These are phyloP conservation scores for Etia nguti DNA, from an alignment of 2,113 vertebrate genomes.

Conservation along the genomic window DNA sequence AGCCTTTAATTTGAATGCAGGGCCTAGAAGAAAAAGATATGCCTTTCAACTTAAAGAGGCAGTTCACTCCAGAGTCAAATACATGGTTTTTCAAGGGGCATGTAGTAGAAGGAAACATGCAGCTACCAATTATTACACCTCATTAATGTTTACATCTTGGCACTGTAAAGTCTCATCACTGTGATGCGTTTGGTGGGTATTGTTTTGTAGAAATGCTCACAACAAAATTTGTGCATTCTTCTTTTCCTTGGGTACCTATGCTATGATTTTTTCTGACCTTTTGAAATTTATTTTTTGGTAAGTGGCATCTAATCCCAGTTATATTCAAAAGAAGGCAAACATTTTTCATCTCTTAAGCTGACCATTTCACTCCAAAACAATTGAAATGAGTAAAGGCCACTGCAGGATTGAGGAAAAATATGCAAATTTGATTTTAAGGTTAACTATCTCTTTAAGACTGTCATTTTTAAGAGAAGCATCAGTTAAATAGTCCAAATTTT, in stretches of 20 bases:
- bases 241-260: background rate
- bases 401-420: background rate
- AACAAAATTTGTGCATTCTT: background rate
- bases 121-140: background rate
- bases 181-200: background rate
- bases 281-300: background rate
- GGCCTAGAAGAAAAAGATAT: background rate
- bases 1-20: background rate
- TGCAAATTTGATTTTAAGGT: background rate
- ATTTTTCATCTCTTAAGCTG: background rate
- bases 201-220: accelerated
- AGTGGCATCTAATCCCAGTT: background rate
- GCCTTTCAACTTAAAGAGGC: background rate
- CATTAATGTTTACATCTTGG: background rate
- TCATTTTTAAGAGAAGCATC: background rate
- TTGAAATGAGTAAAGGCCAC: accelerated
- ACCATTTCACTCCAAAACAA: background rate
- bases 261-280: background rate
- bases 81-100: background rate
- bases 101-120: background rate
- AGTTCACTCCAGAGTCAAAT: background rate
- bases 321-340: background rate
- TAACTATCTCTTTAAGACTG: background rate
- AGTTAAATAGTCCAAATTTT: background rate
- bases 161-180: background rate